phyloP scores from a whole-genome alignment of 2,888 invertebrate genomes.

The Cotesia congregata region DNA sequence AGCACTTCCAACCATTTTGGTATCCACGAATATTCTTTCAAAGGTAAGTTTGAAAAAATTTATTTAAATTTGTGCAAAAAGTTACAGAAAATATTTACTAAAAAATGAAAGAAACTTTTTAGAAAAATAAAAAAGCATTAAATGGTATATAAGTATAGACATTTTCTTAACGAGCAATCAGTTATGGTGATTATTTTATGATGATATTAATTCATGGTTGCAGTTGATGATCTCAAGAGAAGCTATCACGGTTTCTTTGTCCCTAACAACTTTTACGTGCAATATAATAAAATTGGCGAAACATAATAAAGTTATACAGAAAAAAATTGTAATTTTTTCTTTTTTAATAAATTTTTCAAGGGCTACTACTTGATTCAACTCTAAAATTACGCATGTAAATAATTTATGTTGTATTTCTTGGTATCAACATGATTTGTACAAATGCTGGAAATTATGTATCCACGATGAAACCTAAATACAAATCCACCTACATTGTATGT shows the following conservation, averaged over 20 bases:
- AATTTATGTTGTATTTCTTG: no score
- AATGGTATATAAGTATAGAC: background rate
- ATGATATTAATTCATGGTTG: conserved; percentile 49
- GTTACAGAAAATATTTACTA: no score
- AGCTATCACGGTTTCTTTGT: conserved; percentile 1
- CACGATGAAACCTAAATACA: conserved; percentile 3
- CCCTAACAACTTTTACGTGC: conserved; percentile 9
- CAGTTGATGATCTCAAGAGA: conserved; percentile 16
- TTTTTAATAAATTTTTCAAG: no score
- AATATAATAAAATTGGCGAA: background rate
- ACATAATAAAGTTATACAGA: background rate
- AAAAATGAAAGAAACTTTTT: background rate
- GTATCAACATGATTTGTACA: background rate
- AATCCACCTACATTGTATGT: background rate
- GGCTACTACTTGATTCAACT: no score
- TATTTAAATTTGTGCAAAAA: no score
- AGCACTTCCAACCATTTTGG: no score
- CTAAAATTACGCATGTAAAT: no score
- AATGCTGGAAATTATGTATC: background rate
- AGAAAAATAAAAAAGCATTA: conserved; percentile 8
- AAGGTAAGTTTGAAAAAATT: no score
- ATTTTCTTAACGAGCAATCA: conserved; percentile 49
- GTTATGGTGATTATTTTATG: conserved; percentile 53
- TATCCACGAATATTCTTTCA: no score
- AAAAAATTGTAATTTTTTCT: no score